Percentiles rank a stretch among this genome's conserved stretches.
phyloP scores from a whole-genome alignment of 2,113 vertebrate genomes.

The Oryzias curvinotus region DNA sequence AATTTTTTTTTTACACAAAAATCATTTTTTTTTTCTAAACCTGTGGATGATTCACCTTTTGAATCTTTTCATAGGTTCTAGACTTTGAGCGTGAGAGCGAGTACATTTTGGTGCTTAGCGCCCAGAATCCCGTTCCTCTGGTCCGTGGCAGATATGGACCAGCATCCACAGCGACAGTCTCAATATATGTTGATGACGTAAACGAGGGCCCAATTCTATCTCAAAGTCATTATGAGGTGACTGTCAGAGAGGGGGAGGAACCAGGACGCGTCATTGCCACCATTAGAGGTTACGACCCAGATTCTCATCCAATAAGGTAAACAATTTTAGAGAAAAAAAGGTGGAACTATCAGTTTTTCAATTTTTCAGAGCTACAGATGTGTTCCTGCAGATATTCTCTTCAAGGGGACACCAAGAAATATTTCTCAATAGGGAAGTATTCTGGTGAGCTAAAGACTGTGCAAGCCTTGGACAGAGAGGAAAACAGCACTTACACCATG shows the following conservation, averaged over 20 bases:
- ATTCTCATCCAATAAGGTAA: slow-evolving; percentile 79
- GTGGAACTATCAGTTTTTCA: neutral
- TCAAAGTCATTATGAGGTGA: slow-evolving; percentile 78
- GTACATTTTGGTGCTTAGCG: slow-evolving; percentile 77
- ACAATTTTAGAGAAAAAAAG: neutral
- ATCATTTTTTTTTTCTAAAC: neutral
- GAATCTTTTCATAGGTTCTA: slow-evolving; percentile 62
- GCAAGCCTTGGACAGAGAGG: slow-evolving; percentile 77
- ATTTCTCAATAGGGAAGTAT: slow-evolving; percentile 81
- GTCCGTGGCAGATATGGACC: slow-evolving; percentile 77
- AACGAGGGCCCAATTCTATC: slow-evolving; percentile 79
- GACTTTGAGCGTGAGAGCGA: slow-evolving; percentile 81
- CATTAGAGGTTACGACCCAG: slow-evolving; percentile 78
- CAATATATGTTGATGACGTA: slow-evolving; percentile 76
- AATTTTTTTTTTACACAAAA: too few species aligned
- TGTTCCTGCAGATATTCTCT: slow-evolving; percentile 76
- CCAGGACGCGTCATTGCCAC: slow-evolving; percentile 78
- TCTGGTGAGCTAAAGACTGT: slow-evolving; percentile 79
- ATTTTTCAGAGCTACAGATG: neutral
- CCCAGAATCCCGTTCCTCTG: slow-evolving; percentile 76
- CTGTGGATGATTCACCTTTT: neutral
- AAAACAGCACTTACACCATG: slow-evolving; percentile 81
- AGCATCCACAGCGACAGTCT: slow-evolving; percentile 78
- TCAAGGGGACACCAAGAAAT: slow-evolving; percentile 79
- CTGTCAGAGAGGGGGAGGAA: slow-evolving; percentile 75